Percentiles rank a stretch among this genome's conserved stretches.
These are phyloP conservation scores for Sciurus vulgaris DNA, from an alignment of 2,797 vertebrate genomes.

Conservation along the genomic window DNA sequence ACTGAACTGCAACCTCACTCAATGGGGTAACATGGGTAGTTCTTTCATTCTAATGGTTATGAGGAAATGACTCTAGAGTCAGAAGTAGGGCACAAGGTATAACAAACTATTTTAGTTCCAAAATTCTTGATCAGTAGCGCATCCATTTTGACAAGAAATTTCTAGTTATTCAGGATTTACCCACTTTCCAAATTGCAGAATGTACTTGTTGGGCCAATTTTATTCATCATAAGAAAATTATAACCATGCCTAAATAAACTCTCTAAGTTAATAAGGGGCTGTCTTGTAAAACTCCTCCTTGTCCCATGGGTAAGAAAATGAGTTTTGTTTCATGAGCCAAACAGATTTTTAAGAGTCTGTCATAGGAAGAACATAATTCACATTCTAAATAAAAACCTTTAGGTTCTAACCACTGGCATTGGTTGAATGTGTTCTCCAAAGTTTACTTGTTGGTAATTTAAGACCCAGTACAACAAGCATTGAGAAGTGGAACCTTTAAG, in stretches of 20 bases:
- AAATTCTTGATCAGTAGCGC: background rate
- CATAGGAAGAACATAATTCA: background rate
- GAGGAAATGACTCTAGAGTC: background rate
- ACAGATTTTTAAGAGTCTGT: conserved; percentile 18
- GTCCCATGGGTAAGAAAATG: conserved; percentile 52
- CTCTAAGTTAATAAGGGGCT: background rate
- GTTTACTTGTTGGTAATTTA: background rate
- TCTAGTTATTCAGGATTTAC: background rate
- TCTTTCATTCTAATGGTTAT: background rate
- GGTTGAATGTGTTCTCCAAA: background rate
- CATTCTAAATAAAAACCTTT: background rate
- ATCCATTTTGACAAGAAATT: background rate
- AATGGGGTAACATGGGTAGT: background rate
- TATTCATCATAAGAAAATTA: conserved; percentile 19
- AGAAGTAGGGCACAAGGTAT: background rate
- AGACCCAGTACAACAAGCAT: background rate
- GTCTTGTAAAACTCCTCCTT: conserved; percentile 21
- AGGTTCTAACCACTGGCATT: background rate
- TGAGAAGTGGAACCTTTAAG: background rate
- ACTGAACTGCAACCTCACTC: background rate
- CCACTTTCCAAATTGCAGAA: background rate
- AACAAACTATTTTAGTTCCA: background rate
- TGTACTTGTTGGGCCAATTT: background rate
- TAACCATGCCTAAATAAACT: background rate
- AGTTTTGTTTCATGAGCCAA: conserved; percentile 46